phyloP scores from a whole-genome alignment of 2,888 invertebrate genomes.

The Microctonus hyperodae region DNA sequence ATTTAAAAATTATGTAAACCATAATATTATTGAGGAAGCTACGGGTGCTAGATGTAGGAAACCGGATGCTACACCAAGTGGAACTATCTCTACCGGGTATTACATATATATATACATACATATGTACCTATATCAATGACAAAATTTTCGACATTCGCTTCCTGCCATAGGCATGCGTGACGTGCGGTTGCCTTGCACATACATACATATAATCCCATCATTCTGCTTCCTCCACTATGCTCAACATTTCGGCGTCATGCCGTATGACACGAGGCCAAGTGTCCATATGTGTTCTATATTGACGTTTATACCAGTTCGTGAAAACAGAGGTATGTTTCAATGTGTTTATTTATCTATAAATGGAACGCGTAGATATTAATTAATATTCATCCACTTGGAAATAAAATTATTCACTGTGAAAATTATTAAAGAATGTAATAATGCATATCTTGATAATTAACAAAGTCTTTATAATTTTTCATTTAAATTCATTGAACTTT shows the following conservation, averaged over 20 bases:
- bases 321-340: not conserved
- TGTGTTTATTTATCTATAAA: not conserved
- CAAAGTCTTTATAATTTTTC: too few relatives aligned
- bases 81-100: constrained; percentile 9
- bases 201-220: not conserved
- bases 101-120: not conserved
- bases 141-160: constrained; percentile 37
- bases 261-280: constrained; percentile 38
- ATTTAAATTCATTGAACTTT: too few relatives aligned
- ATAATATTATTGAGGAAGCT: not conserved
- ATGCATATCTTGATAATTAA: too few relatives aligned
- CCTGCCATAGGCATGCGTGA: constrained; percentile 28
- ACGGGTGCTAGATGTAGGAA: constrained; percentile 27
- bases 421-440: too few relatives aligned
- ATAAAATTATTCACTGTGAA: too few relatives aligned
- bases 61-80: constrained; percentile 26
- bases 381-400: too few relatives aligned
- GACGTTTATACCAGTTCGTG: not conserved
- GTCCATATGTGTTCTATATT: constrained; percentile 29
- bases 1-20: not conserved
- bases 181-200: constrained; percentile 9
- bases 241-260: constrained; percentile 31
- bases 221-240: constrained; percentile 4
- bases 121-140: constrained; percentile 23
- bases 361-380: too few relatives aligned